phyloP scores from a whole-genome alignment of 2,888 invertebrate genomes.

The Epinotia bilunana region DNA sequence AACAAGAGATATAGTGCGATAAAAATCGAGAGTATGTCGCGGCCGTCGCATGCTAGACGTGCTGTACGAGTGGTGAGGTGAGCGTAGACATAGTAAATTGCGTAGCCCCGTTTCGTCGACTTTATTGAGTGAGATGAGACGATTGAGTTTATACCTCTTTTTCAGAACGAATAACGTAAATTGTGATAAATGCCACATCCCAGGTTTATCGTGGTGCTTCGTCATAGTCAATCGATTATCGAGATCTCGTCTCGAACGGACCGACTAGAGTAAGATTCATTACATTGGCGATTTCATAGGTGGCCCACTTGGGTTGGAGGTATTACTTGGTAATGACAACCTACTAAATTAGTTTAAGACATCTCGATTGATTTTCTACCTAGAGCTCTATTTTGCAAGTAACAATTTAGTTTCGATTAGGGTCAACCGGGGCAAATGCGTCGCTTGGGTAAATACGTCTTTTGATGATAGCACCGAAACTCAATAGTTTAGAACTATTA shows the following conservation, averaged over 20 bases:
- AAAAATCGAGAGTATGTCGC: too few relatives aligned
- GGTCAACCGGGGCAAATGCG: too few relatives aligned
- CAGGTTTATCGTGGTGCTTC: not conserved
- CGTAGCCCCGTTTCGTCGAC: not conserved
- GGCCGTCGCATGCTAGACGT: too few relatives aligned
- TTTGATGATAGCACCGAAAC: too few relatives aligned
- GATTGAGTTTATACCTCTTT: not conserved
- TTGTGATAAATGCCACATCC: constrained; percentile 9
- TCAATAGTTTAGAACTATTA: too few relatives aligned
- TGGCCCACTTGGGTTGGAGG: not conserved
- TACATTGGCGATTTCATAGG: not conserved
- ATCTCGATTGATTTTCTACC: too few relatives aligned
- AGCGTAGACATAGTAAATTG: not conserved
- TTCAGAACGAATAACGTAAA: not conserved
- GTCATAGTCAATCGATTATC: constrained; percentile 3
- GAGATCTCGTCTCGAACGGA: not conserved
- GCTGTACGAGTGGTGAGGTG: too few relatives aligned
- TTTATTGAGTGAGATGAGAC: not conserved
- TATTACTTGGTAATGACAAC: not conserved
- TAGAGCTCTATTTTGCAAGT: too few relatives aligned
- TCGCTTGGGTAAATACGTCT: too few relatives aligned
- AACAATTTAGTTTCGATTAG: too few relatives aligned
- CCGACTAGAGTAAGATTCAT: not conserved
- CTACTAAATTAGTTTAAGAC: too few relatives aligned
- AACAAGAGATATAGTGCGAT: too few relatives aligned